Base-by-base conservation (phyloP, 1,140 invertebrate species). In the Drosophila biarmipes region DNA sequence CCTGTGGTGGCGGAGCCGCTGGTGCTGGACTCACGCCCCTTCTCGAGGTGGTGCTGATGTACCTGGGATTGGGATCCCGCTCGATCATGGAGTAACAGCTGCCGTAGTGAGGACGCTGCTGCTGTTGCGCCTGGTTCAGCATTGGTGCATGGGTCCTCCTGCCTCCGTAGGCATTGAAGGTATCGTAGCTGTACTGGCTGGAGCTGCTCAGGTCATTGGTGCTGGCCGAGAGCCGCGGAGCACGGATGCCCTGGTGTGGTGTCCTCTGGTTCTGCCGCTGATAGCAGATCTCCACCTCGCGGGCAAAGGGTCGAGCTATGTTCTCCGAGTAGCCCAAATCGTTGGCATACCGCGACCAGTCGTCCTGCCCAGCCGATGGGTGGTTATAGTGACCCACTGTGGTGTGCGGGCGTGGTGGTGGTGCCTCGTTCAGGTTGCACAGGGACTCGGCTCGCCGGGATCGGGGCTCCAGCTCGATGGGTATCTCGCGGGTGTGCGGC, bases 21-120 rank as follows among this genome's bases (percentile, higher is more conserved):
- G 93, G 93, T n/a, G 93, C 91, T 51, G 92, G 91, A 77, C 93
- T 93, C 24, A 93, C 93, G 52, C 93, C 93, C 59, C 93, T 92
- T 57, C 91, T 11, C 6, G 87, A 87, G 0, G 90, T 91, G 91
- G 78, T 93, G 78, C 90, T 92, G 80, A 79, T 93, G 92, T 73
- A 91, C 85, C 64, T 92, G 80, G 90, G 92, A 92, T 91, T 94
- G 66, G 90, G 94, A 92, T 80, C 79, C 48, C 92, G 91, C 84
- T 89, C 92, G 80, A 91, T 93, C 92, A 81, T 80, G 84, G 90
- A 92, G 90, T 91, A 93, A 51, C 90, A 90, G 21, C 91, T 92
- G 27, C 67, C 72, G 12, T 90, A 91, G 14, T 91, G 81, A 0
- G 87, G 89, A 4, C 91, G 73, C 38, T 82, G 81, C 42, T 86